Percentiles rank a stretch among this genome's conserved stretches.
phyloP scores from a whole-genome alignment of 35 echinoderm and acorn worm genomes.

The Diadema setosum region DNA sequence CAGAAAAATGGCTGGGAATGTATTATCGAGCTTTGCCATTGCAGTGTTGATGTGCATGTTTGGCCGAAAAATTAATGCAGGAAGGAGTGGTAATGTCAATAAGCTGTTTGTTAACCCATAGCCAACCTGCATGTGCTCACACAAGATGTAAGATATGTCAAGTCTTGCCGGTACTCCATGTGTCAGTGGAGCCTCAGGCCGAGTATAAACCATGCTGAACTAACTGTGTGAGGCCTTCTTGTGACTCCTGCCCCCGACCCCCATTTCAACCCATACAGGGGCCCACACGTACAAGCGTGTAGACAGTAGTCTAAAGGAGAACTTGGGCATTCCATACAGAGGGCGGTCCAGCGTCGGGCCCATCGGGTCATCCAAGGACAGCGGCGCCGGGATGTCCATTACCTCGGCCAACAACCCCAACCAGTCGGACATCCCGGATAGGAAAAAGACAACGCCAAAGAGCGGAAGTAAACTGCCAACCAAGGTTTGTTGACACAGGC shows the following conservation, averaged over 20 bases:
- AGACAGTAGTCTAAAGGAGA: constrained; percentile 68
- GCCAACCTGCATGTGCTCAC: too few species aligned
- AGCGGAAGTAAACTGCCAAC: not conserved
- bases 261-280: constrained; percentile 22
- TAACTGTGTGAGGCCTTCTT: too few species aligned
- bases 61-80: too few species aligned
- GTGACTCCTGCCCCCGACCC: not conserved
- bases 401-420: constrained; percentile 15
- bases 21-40: too few species aligned
- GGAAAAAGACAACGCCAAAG: constrained; percentile 64
- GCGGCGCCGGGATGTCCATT: not conserved
- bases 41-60: too few species aligned
- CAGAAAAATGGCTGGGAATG: too few species aligned
- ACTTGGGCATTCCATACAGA: constrained; percentile 32
- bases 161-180: too few species aligned
- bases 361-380: constrained; percentile 8
- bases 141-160: too few species aligned
- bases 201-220: too few species aligned
- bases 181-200: too few species aligned
- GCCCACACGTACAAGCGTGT: constrained; percentile 64
- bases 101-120: too few species aligned
- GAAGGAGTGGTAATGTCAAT: too few species aligned
- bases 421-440: constrained; percentile 26
- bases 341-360: constrained; percentile 35
- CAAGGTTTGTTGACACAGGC: not conserved